Conservation (phyloP, 2,888 invertebrate genomes). For the Acronicta aceris region DNA sequence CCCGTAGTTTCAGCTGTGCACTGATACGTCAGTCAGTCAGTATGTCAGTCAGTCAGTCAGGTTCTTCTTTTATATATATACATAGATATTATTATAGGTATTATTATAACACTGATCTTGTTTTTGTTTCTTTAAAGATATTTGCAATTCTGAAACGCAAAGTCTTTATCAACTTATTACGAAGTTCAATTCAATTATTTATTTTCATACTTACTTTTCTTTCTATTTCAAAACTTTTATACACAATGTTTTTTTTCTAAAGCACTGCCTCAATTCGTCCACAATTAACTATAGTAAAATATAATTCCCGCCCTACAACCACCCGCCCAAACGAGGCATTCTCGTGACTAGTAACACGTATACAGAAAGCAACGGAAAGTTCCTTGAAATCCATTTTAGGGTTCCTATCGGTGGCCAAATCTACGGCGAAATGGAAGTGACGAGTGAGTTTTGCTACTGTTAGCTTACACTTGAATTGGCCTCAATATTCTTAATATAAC, state of each 20-base stretch:
- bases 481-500: slow-evolving; percentile 20
- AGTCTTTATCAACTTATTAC: no score
- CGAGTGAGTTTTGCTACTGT: slow-evolving; percentile 36
- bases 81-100: no score
- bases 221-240: no score
- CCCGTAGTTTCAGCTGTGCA: no score
- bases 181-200: no score
- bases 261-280: not conserved
- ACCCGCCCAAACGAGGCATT: slow-evolving; percentile 61
- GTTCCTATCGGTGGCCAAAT: slow-evolving; percentile 49
- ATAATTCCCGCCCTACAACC: slow-evolving; percentile 23
- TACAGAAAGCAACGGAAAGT: slow-evolving; percentile 60
- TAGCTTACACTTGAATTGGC: slow-evolving; percentile 17
- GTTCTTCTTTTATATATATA: no score
- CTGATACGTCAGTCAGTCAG: no score
- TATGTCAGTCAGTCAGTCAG: no score
- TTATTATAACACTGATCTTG: no score
- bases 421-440: slow-evolving; percentile 47
- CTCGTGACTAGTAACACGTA: slow-evolving; percentile 61
- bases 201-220: no score
- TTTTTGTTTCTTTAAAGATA: no score
- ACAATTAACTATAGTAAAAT: not conserved
- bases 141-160: no score
- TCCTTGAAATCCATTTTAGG: slow-evolving; percentile 64
- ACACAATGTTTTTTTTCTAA: not conserved